Percentiles rank a stretch among this genome's conserved stretches.
Conservation (phyloP, 2,797 vertebrate genomes). For the Lemur catta region DNA sequence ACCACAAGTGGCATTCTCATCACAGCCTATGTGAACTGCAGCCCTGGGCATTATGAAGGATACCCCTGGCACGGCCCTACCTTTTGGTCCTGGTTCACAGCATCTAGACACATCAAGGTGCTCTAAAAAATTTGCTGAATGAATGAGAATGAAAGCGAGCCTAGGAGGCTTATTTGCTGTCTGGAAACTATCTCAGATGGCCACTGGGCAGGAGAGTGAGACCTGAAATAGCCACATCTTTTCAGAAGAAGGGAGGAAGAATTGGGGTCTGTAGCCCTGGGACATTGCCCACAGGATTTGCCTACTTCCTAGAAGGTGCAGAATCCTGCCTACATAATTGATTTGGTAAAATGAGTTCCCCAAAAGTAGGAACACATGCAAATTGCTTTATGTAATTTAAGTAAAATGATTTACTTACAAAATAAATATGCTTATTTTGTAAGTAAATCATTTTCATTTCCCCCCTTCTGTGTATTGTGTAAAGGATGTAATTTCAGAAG, state of each 20-base stretch:
- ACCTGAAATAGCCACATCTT: background rate
- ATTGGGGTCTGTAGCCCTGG: background rate
- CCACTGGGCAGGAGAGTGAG: background rate
- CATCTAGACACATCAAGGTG: background rate
- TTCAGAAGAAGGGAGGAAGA: background rate
- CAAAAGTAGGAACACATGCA: background rate
- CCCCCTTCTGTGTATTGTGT: background rate
- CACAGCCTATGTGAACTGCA: background rate
- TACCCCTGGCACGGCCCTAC: rapidly evolving
- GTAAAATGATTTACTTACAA: too few species aligned
- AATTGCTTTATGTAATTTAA: too few species aligned
- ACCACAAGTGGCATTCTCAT: background rate
- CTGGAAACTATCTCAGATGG: background rate
- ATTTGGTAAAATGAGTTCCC: background rate
- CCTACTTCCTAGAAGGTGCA: background rate
- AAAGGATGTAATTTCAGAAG: background rate
- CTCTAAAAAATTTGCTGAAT: background rate
- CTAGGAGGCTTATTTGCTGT: background rate
- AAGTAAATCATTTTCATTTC: background rate
- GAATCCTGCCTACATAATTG: background rate
- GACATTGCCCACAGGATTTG: background rate
- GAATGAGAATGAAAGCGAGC: too few species aligned
- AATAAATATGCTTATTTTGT: background rate
- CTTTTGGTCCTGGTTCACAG: background rate
- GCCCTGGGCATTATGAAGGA: background rate